Evolutionary conservation across 2,888 invertebrate genomes (phyloP).

Genomic region (Xiphydria camelus): DNA sequence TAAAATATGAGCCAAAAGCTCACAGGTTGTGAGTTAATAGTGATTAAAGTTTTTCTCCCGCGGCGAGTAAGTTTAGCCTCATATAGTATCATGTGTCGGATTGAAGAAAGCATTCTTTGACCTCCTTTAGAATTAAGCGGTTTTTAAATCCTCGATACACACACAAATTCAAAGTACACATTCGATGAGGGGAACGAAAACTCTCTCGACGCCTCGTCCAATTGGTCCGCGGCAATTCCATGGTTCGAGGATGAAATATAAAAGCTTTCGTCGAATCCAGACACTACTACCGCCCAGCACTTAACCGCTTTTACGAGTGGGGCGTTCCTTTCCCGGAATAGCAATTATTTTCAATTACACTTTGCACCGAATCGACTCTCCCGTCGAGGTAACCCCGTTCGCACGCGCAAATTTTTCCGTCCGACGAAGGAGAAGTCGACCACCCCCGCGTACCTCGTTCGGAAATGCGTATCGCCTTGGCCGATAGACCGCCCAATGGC

Average conservation of each 20-base stretch:
- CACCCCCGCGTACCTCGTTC: slow-evolving; percentile 11
- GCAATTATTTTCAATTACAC: slow-evolving; percentile 26
- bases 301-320: slow-evolving; percentile 28
- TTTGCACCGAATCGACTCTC: slow-evolving; percentile 8
- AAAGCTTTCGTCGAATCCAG: neutral
- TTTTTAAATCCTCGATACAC: neutral
- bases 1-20: too few species aligned
- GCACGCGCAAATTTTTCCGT: neutral
- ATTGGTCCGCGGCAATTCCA: neutral
- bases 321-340: slow-evolving; percentile 24
- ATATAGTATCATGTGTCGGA: too few species aligned
- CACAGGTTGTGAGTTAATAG: too few species aligned
- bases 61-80: too few species aligned
- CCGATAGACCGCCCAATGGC: too few species aligned
- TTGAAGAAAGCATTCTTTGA: too few species aligned
- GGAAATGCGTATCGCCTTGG: too few species aligned
- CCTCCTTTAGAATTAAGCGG: too few species aligned
- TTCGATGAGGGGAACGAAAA: neutral
- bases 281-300: slow-evolving; percentile 23
- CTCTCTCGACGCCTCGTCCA: neutral
- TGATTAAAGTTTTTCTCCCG: too few species aligned
- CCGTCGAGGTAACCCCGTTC: slow-evolving; percentile 1
- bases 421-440: slow-evolving; percentile 16
- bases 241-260: neutral
- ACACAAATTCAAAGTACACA: neutral